These are phyloP conservation scores for Apolygus lucorum DNA, from an alignment of 1,140 invertebrate species.

Conservation along the genomic window DNA sequence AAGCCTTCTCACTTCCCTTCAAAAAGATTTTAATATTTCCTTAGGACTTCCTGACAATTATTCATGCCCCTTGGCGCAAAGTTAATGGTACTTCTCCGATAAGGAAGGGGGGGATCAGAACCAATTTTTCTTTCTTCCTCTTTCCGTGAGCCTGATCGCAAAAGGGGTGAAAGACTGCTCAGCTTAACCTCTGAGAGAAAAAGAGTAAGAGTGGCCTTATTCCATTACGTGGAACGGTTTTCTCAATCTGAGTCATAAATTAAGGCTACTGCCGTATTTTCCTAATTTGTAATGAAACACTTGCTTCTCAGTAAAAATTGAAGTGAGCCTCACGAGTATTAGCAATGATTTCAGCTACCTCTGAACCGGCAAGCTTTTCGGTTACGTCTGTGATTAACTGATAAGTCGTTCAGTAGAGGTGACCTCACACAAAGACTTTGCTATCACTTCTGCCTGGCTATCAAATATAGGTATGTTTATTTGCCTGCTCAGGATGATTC, in stretches of 20 bases:
- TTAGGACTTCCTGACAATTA: not conserved
- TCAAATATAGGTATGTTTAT: too few relatives aligned
- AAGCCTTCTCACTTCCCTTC: not conserved
- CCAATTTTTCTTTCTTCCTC: not conserved
- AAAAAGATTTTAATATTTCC: not conserved
- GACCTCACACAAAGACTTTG: too few relatives aligned
- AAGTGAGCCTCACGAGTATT: too few relatives aligned
- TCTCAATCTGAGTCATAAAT: not conserved
- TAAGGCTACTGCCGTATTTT: not conserved
- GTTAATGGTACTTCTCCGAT: not conserved
- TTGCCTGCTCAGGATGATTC: too few relatives aligned
- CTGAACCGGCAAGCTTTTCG: too few relatives aligned
- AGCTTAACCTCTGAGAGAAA: not conserved
- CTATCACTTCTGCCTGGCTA: too few relatives aligned
- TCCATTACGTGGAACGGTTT: not conserved
- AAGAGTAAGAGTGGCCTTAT: not conserved
- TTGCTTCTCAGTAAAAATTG: too few relatives aligned
- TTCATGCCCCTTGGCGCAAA: not conserved
- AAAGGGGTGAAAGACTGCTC: not conserved
- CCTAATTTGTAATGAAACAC: too few relatives aligned
- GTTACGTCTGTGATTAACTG: too few relatives aligned
- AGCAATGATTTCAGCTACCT: too few relatives aligned
- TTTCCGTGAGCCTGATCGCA: not conserved
- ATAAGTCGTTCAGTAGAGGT: too few relatives aligned
- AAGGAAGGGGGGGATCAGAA: not conserved